Conservation (phyloP, 2,797 vertebrate genomes). For the Microtus californicus region DNA sequence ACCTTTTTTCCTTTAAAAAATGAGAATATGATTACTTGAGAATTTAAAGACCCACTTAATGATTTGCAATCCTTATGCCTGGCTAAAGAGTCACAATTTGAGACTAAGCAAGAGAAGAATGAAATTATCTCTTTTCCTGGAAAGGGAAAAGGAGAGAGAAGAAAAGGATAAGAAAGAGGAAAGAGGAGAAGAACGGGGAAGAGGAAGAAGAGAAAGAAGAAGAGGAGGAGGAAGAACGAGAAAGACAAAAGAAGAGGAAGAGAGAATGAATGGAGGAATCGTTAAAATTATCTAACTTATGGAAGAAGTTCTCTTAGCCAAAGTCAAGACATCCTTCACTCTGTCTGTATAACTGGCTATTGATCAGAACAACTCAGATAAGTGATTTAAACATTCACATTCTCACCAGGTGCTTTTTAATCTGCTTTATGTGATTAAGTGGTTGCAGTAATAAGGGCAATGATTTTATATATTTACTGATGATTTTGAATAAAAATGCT, state of each 20-base stretch:
- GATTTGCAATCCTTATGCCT: neutral
- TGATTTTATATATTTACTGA: neutral
- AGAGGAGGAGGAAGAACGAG: neutral
- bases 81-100: neutral
- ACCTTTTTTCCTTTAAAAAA: conserved; percentile 56
- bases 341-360: neutral
- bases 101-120: neutral
- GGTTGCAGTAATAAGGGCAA: neutral
- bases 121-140: neutral
- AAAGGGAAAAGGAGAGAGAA: neutral
- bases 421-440: neutral
- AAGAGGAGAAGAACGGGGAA: neutral
- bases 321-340: neutral
- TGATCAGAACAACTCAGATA: neutral
- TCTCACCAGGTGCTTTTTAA: neutral
- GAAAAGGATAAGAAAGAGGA: neutral
- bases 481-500: neutral
- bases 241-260: neutral
- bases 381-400: neutral
- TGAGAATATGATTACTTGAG: neutral
- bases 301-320: neutral
- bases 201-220: neutral
- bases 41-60: neutral
- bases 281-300: neutral
- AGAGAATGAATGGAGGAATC: neutral